Percentiles rank a stretch among this genome's conserved stretches.
These are phyloP conservation scores for Bacillus rossius DNA, from an alignment of 1,140 invertebrate species.

Conservation along the genomic window DNA sequence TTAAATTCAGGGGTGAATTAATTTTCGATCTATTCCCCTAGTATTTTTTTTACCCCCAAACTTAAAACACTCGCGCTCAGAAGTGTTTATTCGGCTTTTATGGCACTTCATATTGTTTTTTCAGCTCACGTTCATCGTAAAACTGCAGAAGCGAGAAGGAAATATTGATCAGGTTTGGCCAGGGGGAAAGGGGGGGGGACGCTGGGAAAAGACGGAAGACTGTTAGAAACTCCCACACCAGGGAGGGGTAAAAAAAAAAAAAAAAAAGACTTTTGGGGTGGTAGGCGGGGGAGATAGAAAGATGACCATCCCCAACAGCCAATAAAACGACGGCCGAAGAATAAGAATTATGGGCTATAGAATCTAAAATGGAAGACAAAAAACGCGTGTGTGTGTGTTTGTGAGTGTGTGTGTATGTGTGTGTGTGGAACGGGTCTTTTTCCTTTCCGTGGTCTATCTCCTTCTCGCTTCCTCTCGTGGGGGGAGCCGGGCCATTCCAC, in stretches of 20 bases:
- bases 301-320: not conserved
- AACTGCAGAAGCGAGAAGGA: not conserved
- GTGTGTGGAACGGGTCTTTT: not conserved
- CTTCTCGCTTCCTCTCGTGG: too few species aligned
- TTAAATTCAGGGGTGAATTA: too few species aligned
- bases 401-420: not conserved
- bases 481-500: too few species aligned
- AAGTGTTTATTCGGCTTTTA: too few species aligned
- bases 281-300: not conserved
- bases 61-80: too few species aligned
- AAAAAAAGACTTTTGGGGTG: not conserved
- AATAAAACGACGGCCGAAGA: not conserved
- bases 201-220: not conserved
- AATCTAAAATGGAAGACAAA: constrained; percentile 5
- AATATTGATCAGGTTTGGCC: not conserved
- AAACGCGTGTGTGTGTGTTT: not conserved
- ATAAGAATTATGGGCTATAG: constrained; percentile 3
- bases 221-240: not conserved
- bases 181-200: not conserved
- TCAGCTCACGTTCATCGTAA: too few species aligned
- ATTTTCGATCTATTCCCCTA: too few species aligned
- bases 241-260: not conserved
- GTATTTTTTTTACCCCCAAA: too few species aligned
- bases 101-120: too few species aligned
- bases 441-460: too few species aligned